A percentile compares a stretch with the other conserved stretches of the same genome.
Evolutionary conservation across 2,113 vertebrate species (phyloP).

Genomic region (Pluvianellus socialis): DNA sequence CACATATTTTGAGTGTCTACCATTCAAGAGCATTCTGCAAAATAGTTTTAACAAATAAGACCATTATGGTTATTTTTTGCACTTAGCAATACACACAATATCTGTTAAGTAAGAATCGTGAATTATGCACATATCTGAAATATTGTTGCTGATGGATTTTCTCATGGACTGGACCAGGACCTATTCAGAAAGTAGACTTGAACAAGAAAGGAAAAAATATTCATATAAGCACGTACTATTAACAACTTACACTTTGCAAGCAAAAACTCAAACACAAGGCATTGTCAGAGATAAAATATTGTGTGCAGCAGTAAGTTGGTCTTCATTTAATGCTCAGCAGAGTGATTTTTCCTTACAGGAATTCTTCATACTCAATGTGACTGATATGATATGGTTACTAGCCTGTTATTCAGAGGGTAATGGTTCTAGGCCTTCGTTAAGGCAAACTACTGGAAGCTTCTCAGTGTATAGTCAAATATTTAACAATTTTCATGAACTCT

Average conservation of each 20-base stretch:
- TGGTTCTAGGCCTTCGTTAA: background rate
- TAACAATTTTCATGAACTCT: background rate
- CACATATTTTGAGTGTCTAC: background rate
- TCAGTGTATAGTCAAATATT: background rate
- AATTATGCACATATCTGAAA: background rate
- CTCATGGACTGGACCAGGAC: background rate
- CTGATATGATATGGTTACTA: background rate
- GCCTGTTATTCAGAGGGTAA: background rate
- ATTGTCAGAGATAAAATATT: background rate
- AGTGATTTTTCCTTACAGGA: background rate
- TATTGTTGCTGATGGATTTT: background rate
- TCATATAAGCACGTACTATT: background rate
- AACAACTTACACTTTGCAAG: background rate
- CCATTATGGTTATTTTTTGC: background rate
- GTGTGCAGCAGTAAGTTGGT: background rate
- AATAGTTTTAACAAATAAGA: background rate
- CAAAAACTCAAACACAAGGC: background rate
- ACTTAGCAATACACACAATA: background rate
- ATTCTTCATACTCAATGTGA: background rate
- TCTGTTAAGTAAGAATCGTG: background rate
- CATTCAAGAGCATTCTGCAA: background rate
- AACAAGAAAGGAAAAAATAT: background rate
- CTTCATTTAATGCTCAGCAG: background rate
- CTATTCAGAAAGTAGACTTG: background rate
- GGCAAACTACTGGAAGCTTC: background rate